Evolutionary conservation across 1,140 invertebrate genomes (phyloP), one percentile per base, ranked within the genome.

Genomic region (Lordiphosa collinella): DNA sequence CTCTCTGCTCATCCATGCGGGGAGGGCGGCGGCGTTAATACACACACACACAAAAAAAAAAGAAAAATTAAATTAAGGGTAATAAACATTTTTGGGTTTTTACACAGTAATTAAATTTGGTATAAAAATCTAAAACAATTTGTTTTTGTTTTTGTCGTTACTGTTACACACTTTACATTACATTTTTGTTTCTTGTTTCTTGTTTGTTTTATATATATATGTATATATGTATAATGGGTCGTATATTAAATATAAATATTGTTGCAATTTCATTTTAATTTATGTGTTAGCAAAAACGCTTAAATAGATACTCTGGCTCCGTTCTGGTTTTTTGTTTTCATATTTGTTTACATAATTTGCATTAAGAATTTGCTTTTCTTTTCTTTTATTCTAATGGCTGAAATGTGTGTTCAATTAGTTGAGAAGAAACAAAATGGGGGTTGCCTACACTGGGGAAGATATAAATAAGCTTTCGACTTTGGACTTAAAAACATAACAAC

Each of bases 101-200:
- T 66, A 79, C 74, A 74, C 56, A 8, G 25, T 71, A 71, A 75
- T 72, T 72, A 78, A 78, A 62, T 80, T 78, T 78, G 69, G 74
- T 78, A 80, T 80, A 74, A 78, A 78, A 78, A 78, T 78, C 74
- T 78, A 78, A 74, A 80, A 78, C 74, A 78, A 78, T 44, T 25
- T 40, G 37, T 35, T 35, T 43, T 16, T 60, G n/a, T 32, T 13
- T 14, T 58, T 63, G 46, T 35, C 35, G 31, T 14, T 29, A 8
- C 43, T 48, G 12, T 48, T 34, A 31, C 32, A 47, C 43, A 50
- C 57, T 66, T 66, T 66, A 66, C 52, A 49, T 50, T 66, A 66
- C 61, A 65, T 22, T 41, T 36, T 70, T 57, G 11, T 36, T 52
- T 32, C 35, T 32, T n/a, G n/a, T n/a, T n/a, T n/a, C n/a, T 41